phyloP scores from a whole-genome alignment of 2,797 vertebrate genomes.

The Sebastes diploproa region DNA sequence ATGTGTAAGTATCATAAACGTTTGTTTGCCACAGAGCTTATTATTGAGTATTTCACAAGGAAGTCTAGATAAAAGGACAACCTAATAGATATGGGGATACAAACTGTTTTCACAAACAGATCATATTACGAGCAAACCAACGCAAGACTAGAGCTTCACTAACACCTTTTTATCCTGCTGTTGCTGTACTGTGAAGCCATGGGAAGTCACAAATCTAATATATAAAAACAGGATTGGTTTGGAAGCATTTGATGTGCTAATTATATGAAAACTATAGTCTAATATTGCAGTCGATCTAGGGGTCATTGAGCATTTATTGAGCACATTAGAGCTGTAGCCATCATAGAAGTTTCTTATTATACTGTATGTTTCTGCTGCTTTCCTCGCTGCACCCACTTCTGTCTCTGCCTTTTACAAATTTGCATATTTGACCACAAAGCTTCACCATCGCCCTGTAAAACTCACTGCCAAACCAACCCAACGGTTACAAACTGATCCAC shows the following conservation, averaged over 20 bases:
- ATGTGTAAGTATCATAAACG: too few relatives aligned
- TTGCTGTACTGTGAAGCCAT: neutral
- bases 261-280: neutral
- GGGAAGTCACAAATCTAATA: neutral
- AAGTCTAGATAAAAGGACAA: neutral
- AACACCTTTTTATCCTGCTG: neutral
- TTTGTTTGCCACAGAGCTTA: too few relatives aligned
- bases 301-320: neutral
- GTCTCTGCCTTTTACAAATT: too few relatives aligned
- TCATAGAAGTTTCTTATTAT: conserved; percentile 35
- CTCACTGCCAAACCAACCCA: neutral
- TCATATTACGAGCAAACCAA: neutral
- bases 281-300: neutral
- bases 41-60: neutral
- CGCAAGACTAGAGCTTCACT: neutral
- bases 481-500: neutral
- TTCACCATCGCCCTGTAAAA: neutral
- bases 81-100: neutral
- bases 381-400: neutral
- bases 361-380: neutral
- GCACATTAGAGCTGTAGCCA: conserved; percentile 46
- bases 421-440: neutral
- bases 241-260: neutral
- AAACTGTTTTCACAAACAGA: neutral
- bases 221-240: neutral